Conservation (phyloP, 2,888 invertebrate species). For the Drosophila formosana region DNA sequence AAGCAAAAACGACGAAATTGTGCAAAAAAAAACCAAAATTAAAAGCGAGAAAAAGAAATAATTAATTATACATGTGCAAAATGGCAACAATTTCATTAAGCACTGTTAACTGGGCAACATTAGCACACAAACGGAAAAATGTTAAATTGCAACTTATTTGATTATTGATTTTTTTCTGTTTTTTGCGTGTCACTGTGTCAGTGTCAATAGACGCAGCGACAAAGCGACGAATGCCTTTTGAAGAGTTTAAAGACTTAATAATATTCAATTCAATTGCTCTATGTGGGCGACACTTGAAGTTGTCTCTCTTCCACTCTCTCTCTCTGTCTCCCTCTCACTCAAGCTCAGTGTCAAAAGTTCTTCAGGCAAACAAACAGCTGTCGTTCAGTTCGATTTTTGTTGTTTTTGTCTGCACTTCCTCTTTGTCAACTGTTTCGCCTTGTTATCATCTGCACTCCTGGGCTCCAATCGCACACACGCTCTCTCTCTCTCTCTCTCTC, state of each 20-base stretch:
- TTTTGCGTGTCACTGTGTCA: conserved; percentile 70
- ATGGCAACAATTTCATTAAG: conserved; percentile 21
- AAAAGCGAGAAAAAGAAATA: conserved; percentile 30
- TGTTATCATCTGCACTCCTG: conserved; percentile 48
- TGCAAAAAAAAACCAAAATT: conserved; percentile 43
- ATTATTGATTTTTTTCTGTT: conserved; percentile 60
- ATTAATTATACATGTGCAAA: conserved; percentile 26
- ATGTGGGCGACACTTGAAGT: conserved; percentile 62
- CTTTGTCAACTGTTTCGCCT: conserved; percentile 56
- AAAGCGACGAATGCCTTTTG: conserved; percentile 14
- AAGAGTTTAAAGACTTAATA: conserved; percentile 49
- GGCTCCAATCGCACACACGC: conserved; percentile 8
- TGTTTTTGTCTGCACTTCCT: conserved; percentile 44
- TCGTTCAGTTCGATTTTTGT: conserved; percentile 41
- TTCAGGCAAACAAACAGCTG: conserved; percentile 66
- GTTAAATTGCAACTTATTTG: conserved; percentile 68
- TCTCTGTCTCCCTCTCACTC: conserved; percentile 3
- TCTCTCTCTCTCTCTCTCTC: conserved; percentile 1
- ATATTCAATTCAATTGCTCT: conserved; percentile 29
- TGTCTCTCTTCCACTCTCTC: neutral
- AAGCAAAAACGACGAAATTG: conserved; percentile 40
- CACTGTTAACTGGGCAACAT: conserved; percentile 32
- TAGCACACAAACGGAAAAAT: conserved; percentile 24
- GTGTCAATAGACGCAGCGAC: conserved; percentile 55
- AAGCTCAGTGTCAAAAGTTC: conserved; percentile 69